These are phyloP conservation scores for Smithornis capensis DNA, from an alignment of 2,113 vertebrate genomes.

Conservation along the genomic window DNA sequence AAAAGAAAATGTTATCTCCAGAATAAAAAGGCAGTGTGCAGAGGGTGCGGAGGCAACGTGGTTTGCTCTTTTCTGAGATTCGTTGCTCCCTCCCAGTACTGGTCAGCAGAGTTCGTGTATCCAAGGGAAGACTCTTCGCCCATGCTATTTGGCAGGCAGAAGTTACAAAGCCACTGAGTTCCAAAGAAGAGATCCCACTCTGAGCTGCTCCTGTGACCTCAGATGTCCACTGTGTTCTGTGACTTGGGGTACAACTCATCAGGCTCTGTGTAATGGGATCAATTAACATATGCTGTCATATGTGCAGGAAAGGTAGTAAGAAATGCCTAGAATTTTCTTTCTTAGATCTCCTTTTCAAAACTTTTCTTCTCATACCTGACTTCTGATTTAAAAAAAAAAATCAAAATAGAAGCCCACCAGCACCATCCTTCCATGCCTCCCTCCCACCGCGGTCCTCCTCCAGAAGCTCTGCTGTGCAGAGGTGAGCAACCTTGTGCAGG, in stretches of 20 bases:
- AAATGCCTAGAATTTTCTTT: background rate
- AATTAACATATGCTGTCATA: background rate
- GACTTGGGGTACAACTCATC: background rate
- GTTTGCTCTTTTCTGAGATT: conserved; percentile 39
- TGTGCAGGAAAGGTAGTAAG: background rate
- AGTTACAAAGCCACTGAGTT: background rate
- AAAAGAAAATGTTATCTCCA: conserved; percentile 3
- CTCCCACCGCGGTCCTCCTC: background rate
- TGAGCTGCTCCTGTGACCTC: background rate
- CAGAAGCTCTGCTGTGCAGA: background rate
- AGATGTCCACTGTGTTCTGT: background rate
- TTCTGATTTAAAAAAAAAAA: background rate
- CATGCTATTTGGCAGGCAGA: background rate
- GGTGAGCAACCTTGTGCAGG: rapidly evolving
- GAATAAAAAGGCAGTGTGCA: background rate
- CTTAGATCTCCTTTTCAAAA: background rate
- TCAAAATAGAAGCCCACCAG: background rate
- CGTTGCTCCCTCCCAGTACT: background rate
- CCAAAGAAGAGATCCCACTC: background rate
- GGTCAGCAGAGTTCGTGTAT: background rate
- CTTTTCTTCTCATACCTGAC: background rate
- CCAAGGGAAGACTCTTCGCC: background rate
- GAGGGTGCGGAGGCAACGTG: background rate
- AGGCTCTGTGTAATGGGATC: background rate
- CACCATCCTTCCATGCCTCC: background rate